Percentiles rank a stretch among this genome's conserved stretches.
These are phyloP conservation scores for Epinephelus awoara DNA, from an alignment of 2,797 vertebrate genomes.

Conservation along the genomic window DNA sequence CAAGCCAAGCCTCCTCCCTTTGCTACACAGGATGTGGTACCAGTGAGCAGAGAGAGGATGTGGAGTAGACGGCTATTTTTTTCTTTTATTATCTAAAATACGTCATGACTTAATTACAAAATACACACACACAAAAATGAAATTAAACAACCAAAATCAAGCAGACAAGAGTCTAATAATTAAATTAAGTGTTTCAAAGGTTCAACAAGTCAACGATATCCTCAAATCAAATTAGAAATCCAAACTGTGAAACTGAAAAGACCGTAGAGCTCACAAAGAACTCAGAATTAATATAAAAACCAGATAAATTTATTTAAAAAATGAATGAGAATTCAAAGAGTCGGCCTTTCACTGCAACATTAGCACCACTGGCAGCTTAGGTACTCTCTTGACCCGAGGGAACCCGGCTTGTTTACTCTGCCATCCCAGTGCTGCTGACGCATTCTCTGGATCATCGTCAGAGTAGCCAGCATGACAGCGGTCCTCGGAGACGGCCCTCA, in stretches of 20 bases:
- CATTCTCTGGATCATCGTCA: slow-evolving; percentile 72
- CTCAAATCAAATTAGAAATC: too few species aligned
- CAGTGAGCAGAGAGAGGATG: slow-evolving; percentile 10
- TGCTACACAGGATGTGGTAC: neutral
- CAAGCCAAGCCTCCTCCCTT: slow-evolving; percentile 5
- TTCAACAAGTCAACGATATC: too few species aligned
- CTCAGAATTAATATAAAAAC: too few species aligned
- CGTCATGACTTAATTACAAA: too few species aligned
- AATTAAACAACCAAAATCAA: too few species aligned
- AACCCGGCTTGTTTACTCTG: slow-evolving; percentile 79
- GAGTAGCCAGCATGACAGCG: slow-evolving; percentile 54
- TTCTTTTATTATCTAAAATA: too few species aligned
- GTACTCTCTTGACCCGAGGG: slow-evolving; percentile 61
- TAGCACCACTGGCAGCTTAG: slow-evolving; percentile 47
- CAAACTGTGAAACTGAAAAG: too few species aligned
- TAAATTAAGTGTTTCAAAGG: too few species aligned
- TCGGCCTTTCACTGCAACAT: slow-evolving; percentile 41
- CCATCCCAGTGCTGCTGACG: slow-evolving; percentile 75
- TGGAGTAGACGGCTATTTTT: slow-evolving; percentile 6
- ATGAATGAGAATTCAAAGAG: neutral
- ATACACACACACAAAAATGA: too few species aligned
- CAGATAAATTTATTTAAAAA: too few species aligned
- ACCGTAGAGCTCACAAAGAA: too few species aligned
- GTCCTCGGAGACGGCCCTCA: slow-evolving; percentile 62
- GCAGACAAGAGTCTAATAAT: too few species aligned